Conservation (phyloP, 2,888 invertebrate genomes). For the Dryocosmus kuriphilus region DNA sequence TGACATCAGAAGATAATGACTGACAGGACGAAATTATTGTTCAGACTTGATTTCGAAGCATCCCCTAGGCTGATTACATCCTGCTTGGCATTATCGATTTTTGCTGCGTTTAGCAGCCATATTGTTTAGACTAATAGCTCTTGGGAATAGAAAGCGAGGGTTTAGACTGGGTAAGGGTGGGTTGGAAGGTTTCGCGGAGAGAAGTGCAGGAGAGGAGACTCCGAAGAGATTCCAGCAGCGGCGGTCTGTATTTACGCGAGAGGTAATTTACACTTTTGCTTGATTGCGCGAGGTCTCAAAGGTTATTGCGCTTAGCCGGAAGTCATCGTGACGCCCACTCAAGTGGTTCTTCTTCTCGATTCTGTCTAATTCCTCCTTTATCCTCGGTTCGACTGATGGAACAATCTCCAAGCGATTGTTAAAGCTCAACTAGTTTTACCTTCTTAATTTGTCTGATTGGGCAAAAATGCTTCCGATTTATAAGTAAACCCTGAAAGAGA, state of each 20-base stretch:
- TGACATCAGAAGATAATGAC: not conserved
- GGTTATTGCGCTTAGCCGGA: slow-evolving; percentile 57
- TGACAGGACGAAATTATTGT: slow-evolving; percentile 27
- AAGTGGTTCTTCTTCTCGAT: slow-evolving; percentile 1
- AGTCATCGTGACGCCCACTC: slow-evolving; percentile 53
- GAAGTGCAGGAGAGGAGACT: slow-evolving; percentile 58
- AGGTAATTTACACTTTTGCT: slow-evolving; percentile 69
- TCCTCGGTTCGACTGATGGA: not conserved
- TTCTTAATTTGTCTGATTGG: not conserved
- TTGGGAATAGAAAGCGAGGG: slow-evolving; percentile 69
- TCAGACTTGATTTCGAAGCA: slow-evolving; percentile 25
- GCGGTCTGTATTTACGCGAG: slow-evolving; percentile 59
- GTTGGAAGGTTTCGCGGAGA: slow-evolving; percentile 46
- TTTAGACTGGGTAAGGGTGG: slow-evolving; percentile 55
- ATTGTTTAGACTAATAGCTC: slow-evolving; percentile 76
- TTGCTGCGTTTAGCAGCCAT: slow-evolving; percentile 75
- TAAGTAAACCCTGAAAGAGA: not conserved
- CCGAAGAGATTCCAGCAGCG: slow-evolving; percentile 57
- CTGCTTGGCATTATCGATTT: slow-evolving; percentile 69
- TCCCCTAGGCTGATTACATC: slow-evolving; percentile 45
- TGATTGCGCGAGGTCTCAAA: slow-evolving; percentile 57
- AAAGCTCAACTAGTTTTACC: not conserved
- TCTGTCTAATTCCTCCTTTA: slow-evolving; percentile 22
- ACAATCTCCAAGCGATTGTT: not conserved
- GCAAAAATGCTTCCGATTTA: not conserved